phyloP scores from a whole-genome alignment of 2,797 vertebrate genomes.

The Manis javanica region DNA sequence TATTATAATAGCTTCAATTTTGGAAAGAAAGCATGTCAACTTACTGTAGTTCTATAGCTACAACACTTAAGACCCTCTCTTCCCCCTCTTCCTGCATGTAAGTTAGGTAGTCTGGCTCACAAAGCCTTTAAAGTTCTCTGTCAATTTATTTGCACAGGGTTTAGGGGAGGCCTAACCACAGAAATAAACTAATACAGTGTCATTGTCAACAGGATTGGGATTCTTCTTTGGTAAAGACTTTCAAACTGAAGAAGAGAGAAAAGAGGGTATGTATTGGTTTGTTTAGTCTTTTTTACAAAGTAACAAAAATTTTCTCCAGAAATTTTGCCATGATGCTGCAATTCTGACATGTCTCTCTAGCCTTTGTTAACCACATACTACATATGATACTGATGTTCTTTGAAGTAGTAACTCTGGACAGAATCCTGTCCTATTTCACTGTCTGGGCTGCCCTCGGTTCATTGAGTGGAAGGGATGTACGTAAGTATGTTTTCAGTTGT shows the following conservation, averaged over 20 bases:
- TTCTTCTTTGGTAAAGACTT: conserved; percentile 92
- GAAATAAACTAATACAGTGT: conserved; percentile 71
- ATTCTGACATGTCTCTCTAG: conserved; percentile 28
- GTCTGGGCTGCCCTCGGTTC: conserved; percentile 17
- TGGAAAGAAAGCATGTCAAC: conserved; percentile 63
- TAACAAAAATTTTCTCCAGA: conserved; percentile 9
- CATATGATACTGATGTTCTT: not conserved
- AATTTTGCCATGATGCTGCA: not conserved
- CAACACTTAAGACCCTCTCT: not conserved
- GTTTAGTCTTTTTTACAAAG: not conserved
- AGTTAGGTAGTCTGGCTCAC: conserved; percentile 42
- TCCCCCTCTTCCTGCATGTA: not conserved
- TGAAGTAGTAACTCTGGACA: not conserved
- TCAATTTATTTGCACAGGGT: conserved; percentile 43
- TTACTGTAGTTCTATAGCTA: conserved; percentile 9
- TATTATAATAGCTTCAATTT: conserved; percentile 79
- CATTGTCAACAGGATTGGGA: conserved; percentile 94
- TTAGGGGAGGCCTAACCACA: conserved; percentile 49
- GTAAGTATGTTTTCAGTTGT: conserved; percentile 64
- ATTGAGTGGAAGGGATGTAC: conserved; percentile 24
- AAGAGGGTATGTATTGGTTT: conserved; percentile 92
- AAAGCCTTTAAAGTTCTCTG: conserved; percentile 48
- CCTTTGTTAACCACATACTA: not conserved
- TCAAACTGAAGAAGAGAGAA: conserved; percentile 94
- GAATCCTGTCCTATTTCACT: conserved; percentile 21